Evolutionary conservation across 2,888 invertebrate genomes (phyloP), one percentile per base, ranked within the genome.

Genomic region (Sussaba pulchella): DNA sequence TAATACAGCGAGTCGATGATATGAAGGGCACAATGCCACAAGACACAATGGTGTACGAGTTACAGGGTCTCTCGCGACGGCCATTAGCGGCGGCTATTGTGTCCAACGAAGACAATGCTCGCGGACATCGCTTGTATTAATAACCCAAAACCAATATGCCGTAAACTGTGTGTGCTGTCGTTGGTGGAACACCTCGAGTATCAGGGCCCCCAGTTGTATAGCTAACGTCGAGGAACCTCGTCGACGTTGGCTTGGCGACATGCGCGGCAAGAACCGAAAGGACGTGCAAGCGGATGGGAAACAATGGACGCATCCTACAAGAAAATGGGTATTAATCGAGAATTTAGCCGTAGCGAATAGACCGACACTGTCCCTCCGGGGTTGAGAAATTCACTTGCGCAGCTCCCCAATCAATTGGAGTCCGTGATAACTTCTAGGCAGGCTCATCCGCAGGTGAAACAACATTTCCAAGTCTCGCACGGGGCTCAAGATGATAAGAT

Each of bases 121-220:
- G 78, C 78, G 79, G 85, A 82, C 85, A 84, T 83, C 84, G 83
- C 83, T 85, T 52, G 87, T 88, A 90, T 87, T 87, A 88, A 87
- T 88, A 87, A 86, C 83, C 87, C 85, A 87, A 88, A 89, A 88
- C 89, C 88, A 89, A 90, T 90, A 88, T 87, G 82, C 81, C 78
- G 82, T 83, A 83, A 84, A 82, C 83, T 83, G 69, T 72, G 71
- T 74, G 77, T 71, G 79, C 78, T 76, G 83, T 66, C 78, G 78
- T 76, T 78, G 71, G 63, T 54, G 67, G 78, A 74, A 81, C 81
- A 76, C 81, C 72, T 71, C 81, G 74, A 79, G 80, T 76, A 84
- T 84, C 61, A 63, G 50, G 6, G 4, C 6, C 21, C 17, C 26
- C 39, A 41, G 50, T 54, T 69, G 63, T 57, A 57, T 64, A 64